Percentiles rank a stretch among this genome's conserved stretches.
phyloP scores from a whole-genome alignment of 1,140 invertebrate species.

The Hydropsyche tenuis region DNA sequence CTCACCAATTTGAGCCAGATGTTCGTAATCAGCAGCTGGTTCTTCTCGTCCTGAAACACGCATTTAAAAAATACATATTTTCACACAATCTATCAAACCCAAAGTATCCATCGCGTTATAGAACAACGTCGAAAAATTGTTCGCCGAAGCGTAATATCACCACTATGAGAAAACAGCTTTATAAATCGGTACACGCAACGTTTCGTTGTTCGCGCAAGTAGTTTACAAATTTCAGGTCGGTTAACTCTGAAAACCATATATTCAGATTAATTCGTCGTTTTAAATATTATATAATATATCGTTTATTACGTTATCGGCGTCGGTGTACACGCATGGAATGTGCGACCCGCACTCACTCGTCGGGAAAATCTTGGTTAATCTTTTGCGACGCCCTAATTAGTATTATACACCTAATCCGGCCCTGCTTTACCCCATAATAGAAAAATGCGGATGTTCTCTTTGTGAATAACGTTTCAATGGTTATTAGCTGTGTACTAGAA shows the following conservation, averaged over 20 bases:
- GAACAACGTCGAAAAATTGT: background rate
- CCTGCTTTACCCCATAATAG: no score
- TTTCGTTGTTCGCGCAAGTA: background rate
- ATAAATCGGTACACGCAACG: background rate
- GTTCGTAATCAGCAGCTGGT: slow-evolving; percentile 91
- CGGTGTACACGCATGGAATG: background rate
- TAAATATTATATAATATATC: background rate
- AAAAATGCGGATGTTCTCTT: background rate
- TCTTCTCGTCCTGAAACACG: slow-evolving; percentile 83
- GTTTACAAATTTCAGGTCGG: background rate
- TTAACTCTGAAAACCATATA: slow-evolving; percentile 1
- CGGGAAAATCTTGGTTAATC: slow-evolving; percentile 30
- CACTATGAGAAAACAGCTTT: background rate
- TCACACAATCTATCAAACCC: background rate
- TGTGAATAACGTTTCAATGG: background rate
- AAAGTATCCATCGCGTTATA: background rate
- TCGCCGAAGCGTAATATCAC: background rate
- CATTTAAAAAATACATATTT: background rate
- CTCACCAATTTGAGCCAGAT: slow-evolving; percentile 92
- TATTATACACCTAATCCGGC: background rate
- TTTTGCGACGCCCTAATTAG: slow-evolving; percentile 26
- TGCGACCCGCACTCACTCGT: background rate
- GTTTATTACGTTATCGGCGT: background rate
- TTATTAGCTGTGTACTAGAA: no score
- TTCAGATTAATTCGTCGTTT: slow-evolving; percentile 1